Evolutionary conservation across 2,888 invertebrate species (phyloP).

Genomic region (Syrphus vitripennis): DNA sequence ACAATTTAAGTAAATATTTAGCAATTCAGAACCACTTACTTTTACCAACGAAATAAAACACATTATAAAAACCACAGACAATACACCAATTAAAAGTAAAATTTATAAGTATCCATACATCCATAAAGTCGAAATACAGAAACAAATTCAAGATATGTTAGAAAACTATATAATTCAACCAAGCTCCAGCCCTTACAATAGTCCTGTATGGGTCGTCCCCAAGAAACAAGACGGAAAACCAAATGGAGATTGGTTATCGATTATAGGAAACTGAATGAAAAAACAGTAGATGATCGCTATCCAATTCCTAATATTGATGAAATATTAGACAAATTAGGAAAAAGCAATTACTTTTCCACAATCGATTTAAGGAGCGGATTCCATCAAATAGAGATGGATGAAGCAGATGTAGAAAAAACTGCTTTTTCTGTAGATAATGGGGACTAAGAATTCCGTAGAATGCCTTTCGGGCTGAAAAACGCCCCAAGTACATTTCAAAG

Average conservation of each 20-base stretch:
- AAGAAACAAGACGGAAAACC: conserved; percentile 62
- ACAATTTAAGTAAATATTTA: conserved; percentile 2
- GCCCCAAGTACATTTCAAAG: no score
- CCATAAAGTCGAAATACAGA: conserved; percentile 55
- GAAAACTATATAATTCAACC: conserved; percentile 48
- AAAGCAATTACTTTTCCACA: background rate
- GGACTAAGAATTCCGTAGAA: conserved; percentile 17
- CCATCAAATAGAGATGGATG: background rate
- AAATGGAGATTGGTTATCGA: no score
- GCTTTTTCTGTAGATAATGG: background rate
- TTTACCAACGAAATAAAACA: conserved; percentile 13
- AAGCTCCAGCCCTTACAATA: conserved; percentile 60
- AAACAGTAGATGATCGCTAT: conserved; percentile 67
- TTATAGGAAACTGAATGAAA: conserved; percentile 45
- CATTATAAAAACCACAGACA: background rate
- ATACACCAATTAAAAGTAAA: no score
- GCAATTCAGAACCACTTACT: background rate
- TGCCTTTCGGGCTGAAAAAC: conserved; percentile 36
- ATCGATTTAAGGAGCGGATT: conserved; percentile 2
- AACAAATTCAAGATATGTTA: conserved; percentile 58
- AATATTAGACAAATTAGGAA: background rate
- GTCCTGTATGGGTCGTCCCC: conserved; percentile 60
- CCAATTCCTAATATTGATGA: conserved; percentile 64
- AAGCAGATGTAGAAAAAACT: background rate
- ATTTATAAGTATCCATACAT: conserved; percentile 61